These are phyloP conservation scores for Myotis brandtii DNA, from an alignment of 2,113 vertebrate species.

Conservation along the genomic window DNA sequence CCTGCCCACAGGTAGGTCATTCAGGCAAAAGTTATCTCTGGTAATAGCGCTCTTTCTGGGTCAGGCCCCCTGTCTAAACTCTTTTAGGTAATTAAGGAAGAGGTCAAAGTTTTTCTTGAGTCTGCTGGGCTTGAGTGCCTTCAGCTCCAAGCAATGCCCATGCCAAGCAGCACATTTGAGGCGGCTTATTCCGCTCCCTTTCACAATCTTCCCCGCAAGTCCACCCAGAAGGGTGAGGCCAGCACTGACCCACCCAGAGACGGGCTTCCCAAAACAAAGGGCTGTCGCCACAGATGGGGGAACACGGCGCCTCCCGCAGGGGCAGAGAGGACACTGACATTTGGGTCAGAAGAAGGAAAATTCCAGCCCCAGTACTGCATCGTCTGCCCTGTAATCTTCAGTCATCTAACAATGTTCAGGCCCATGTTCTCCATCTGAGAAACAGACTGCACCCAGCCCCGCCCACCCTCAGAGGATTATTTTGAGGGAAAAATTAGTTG, in stretches of 20 bases:
- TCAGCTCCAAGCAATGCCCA: not conserved
- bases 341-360: no score
- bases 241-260: rapidly evolving
- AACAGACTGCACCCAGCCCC: rapidly evolving
- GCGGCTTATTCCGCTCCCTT: not conserved
- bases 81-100: no score
- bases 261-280: not conserved
- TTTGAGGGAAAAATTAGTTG: not conserved
- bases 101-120: not conserved
- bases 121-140: not conserved
- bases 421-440: not conserved
- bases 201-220: rapidly evolving
- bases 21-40: not conserved
- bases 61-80: not conserved
- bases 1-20: not conserved
- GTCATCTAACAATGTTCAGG: not conserved
- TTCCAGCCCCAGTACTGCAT: not conserved
- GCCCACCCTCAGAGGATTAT: not conserved
- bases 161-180: not conserved
- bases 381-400: rapidly evolving
- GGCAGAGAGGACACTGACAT: rapidly evolving
- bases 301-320: not conserved
- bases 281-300: rapidly evolving
- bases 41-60: not conserved
- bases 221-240: not conserved